Percentiles rank a stretch among this genome's conserved stretches.
These are phyloP conservation scores for Malachius bipustulatus DNA, from an alignment of 2,888 invertebrate species.

Conservation along the genomic window DNA sequence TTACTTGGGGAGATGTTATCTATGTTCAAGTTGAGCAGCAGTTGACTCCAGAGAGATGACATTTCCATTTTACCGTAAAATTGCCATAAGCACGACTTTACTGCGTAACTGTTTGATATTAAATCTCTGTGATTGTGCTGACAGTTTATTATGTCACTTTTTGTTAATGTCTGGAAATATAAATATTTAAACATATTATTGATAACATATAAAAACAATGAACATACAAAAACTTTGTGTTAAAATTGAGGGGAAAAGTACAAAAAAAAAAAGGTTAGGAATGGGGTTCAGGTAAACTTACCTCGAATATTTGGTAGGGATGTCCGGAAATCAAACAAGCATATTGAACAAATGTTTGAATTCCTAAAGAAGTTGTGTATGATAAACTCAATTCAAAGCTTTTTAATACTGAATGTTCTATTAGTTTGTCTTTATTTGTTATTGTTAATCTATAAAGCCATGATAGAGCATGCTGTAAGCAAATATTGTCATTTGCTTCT, in stretches of 20 bases:
- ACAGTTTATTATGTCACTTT: slow-evolving; percentile 77
- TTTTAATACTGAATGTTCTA: slow-evolving; percentile 57
- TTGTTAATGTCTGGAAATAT: slow-evolving; percentile 48
- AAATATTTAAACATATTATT: neutral
- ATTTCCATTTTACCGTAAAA: slow-evolving; percentile 81
- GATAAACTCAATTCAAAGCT: slow-evolving; percentile 55
- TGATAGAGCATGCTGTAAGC: slow-evolving; percentile 72
- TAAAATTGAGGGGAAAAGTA: too few relatives aligned
- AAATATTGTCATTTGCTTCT: slow-evolving; percentile 74
- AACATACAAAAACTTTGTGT: too few relatives aligned
- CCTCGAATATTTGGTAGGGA: slow-evolving; percentile 57
- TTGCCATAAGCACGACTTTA: slow-evolving; percentile 77
- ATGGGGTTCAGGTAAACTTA: too few relatives aligned
- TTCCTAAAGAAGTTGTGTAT: slow-evolving; percentile 61
- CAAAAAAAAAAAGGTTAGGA: slow-evolving; percentile 7
- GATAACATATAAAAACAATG: neutral
- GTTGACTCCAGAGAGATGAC: slow-evolving; percentile 67
- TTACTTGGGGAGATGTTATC: slow-evolving; percentile 38
- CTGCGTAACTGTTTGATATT: slow-evolving; percentile 65
- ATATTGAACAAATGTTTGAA: slow-evolving; percentile 66
- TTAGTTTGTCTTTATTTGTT: slow-evolving; percentile 45
- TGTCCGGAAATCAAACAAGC: slow-evolving; percentile 55
- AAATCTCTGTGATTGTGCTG: slow-evolving; percentile 73
- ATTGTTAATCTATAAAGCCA: slow-evolving; percentile 60
- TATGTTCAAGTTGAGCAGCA: slow-evolving; percentile 64